phyloP scores from a whole-genome alignment of 2,113 vertebrate genomes.

The Myocastor coypus region DNA sequence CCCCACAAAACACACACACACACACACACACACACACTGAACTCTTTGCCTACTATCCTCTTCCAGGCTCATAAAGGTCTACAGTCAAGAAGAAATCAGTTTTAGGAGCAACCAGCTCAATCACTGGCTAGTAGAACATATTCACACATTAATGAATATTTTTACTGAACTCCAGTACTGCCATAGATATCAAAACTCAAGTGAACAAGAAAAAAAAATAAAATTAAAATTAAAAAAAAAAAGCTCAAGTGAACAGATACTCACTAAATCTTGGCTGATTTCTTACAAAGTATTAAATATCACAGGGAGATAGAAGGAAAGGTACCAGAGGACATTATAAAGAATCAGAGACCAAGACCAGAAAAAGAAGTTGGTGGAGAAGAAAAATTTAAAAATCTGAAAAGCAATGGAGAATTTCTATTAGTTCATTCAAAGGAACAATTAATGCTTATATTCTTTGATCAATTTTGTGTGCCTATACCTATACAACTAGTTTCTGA shows the following conservation, averaged over 20 bases:
- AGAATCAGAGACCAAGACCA: slow-evolving; percentile 42
- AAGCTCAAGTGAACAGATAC: background rate
- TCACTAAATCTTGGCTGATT: slow-evolving; percentile 31
- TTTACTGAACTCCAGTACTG: background rate
- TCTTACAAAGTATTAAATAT: slow-evolving; percentile 55
- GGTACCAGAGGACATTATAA: slow-evolving; percentile 18
- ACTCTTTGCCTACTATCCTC: background rate
- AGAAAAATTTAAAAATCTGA: background rate
- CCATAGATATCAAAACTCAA: background rate
- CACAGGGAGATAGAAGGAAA: background rate
- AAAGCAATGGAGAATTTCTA: background rate
- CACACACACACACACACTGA: background rate
- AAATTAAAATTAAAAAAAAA: too few relatives aligned
- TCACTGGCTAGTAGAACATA: background rate
- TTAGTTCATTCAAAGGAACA: too few relatives aligned
- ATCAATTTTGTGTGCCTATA: too few relatives aligned
- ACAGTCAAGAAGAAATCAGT: background rate
- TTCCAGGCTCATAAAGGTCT: background rate
- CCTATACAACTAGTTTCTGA: too few relatives aligned
- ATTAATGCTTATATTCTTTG: too few relatives aligned
- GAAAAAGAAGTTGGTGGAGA: slow-evolving; percentile 40
- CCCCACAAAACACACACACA: background rate
- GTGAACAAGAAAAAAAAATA: too few relatives aligned
- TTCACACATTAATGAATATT: background rate
- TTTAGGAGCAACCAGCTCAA: background rate